A percentile compares a stretch with the other conserved stretches of the same genome.
Conservation (phyloP, 2,113 vertebrate species). For the Scomber colias region DNA sequence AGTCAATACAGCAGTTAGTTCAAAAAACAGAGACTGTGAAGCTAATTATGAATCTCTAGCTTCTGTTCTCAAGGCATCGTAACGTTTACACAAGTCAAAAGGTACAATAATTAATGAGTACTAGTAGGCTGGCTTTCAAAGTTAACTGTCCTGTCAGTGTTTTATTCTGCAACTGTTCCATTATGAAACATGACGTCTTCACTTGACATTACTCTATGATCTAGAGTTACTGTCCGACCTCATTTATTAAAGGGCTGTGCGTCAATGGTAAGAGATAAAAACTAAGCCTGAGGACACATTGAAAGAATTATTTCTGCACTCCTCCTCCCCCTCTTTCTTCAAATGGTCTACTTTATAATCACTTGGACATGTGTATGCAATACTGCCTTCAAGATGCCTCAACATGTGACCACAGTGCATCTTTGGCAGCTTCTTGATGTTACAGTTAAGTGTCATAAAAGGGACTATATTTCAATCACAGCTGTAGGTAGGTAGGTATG, state of each 20-base stretch:
- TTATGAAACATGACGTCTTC: background rate
- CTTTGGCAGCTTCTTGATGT: background rate
- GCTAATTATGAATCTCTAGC: background rate
- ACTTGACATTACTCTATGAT: background rate
- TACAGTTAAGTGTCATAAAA: conserved; percentile 6
- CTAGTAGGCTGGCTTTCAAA: background rate
- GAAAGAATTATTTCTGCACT: conserved; percentile 12
- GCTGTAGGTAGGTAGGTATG: background rate
- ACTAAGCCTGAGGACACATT: background rate
- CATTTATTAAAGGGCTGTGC: background rate
- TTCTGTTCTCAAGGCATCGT: background rate
- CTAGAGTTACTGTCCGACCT: background rate
- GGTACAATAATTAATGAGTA: background rate
- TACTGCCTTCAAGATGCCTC: background rate
- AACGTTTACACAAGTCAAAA: background rate
- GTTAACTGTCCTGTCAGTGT: background rate
- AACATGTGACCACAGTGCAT: background rate
- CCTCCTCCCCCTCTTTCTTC: background rate
- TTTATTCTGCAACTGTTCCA: background rate
- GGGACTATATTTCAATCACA: background rate
- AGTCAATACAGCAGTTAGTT: background rate
- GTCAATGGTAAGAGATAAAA: conserved; percentile 4
- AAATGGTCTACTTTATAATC: conserved; percentile 3
- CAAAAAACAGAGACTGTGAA: background rate
- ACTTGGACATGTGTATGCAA: background rate